These are phyloP conservation scores for Pycnomerus fuliginosus DNA, from an alignment of 2,888 invertebrate species.

Conservation along the genomic window DNA sequence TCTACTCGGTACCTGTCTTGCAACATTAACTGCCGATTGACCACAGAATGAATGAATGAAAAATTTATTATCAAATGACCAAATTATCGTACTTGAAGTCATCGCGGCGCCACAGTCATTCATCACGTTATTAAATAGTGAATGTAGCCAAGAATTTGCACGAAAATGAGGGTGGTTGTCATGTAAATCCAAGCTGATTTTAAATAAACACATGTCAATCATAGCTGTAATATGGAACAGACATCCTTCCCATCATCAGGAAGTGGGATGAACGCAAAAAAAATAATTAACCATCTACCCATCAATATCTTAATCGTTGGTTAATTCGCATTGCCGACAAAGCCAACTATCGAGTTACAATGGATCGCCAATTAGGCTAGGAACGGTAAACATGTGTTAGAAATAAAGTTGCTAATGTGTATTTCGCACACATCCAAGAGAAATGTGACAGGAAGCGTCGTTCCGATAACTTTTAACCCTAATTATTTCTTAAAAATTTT, in stretches of 20 bases:
- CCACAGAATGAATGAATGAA: too few relatives aligned
- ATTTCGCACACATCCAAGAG: slow-evolving; percentile 1
- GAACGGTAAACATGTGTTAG: slow-evolving; percentile 10
- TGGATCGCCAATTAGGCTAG: slow-evolving; percentile 9
- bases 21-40: too few relatives aligned
- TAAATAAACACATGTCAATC: slow-evolving; percentile 15
- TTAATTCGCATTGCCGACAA: slow-evolving; percentile 8
- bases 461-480: slow-evolving; percentile 12
- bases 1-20: too few relatives aligned
- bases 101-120: too few relatives aligned
- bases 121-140: too few relatives aligned
- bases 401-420: slow-evolving; percentile 2
- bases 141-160: too few relatives aligned
- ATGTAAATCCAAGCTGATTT: slow-evolving; percentile 6
- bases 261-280: slow-evolving; percentile 8
- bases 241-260: slow-evolving; percentile 12
- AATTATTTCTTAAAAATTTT: slow-evolving; percentile 10
- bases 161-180: too few relatives aligned
- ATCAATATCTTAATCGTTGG: too few relatives aligned
- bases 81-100: too few relatives aligned
- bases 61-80: too few relatives aligned
- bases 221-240: slow-evolving; percentile 14
- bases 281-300: too few relatives aligned
- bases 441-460: slow-evolving; percentile 9
- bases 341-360: slow-evolving; percentile 9